phyloP scores from a whole-genome alignment of 2,888 invertebrate species.

The Drosophila tripunctata region DNA sequence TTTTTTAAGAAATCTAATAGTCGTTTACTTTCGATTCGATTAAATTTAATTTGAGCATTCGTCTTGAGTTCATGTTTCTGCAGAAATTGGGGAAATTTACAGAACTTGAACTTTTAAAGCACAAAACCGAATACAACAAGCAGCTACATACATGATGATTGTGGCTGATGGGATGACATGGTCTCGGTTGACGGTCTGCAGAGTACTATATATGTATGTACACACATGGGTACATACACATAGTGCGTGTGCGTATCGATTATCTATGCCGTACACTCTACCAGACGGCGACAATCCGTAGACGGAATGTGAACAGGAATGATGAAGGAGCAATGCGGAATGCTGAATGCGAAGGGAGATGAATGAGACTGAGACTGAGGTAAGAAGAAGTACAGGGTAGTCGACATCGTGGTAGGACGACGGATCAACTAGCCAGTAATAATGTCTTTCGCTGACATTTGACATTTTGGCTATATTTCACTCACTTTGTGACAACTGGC shows the following conservation, averaged over 20 bases:
- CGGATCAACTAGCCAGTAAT: constrained; percentile 76
- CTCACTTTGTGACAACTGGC: constrained; percentile 79
- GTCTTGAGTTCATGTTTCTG: background rate
- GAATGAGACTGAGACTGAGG: background rate
- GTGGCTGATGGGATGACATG: constrained; percentile 37
- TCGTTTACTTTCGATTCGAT: constrained; percentile 1
- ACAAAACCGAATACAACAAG: constrained; percentile 6
- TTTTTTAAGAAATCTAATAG: constrained; percentile 1
- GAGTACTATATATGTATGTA: background rate
- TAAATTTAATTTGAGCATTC: constrained; percentile 1
- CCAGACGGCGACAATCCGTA: constrained; percentile 67
- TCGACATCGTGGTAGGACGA: constrained; percentile 23
- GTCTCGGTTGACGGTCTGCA: constrained; percentile 16
- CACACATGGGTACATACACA: background rate
- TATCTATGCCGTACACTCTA: constrained; percentile 50
- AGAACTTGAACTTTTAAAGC: constrained; percentile 17
- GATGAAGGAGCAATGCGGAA: background rate
- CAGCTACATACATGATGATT: constrained; percentile 15
- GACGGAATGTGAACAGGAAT: constrained; percentile 23
- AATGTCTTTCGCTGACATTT: constrained; percentile 80
- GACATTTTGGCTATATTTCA: constrained; percentile 81
- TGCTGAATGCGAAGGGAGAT: background rate
- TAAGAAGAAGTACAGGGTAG: constrained; percentile 27
- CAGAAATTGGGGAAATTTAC: background rate
- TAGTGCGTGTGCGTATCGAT: constrained; percentile 65